Evolutionary conservation across 2,888 invertebrate species (phyloP).

Genomic region (Caenorhabditis sp.): DNA sequence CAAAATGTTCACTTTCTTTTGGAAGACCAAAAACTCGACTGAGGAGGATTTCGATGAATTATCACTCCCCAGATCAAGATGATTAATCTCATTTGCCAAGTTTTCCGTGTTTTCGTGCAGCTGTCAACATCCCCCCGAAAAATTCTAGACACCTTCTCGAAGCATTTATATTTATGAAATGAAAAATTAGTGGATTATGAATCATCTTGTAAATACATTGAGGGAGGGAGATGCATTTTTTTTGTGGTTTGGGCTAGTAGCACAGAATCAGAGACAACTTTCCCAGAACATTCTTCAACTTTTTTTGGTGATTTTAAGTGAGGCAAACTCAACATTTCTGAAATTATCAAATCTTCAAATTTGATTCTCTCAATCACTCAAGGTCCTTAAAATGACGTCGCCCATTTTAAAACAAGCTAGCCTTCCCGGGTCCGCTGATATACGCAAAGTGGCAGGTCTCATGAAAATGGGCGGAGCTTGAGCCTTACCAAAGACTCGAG

Average conservation of each 20-base stretch:
- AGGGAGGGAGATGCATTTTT: neutral
- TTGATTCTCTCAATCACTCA: too few species aligned
- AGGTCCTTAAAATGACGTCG: too few species aligned
- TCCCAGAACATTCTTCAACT: neutral
- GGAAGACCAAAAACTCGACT: too few species aligned
- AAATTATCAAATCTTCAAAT: too few species aligned
- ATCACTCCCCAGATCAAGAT: neutral
- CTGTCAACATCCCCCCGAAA: neutral
- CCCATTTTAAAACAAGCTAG: too few species aligned
- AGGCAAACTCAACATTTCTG: too few species aligned
- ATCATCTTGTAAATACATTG: slow-evolving; percentile 9
- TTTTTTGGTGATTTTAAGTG: neutral
- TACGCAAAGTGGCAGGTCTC: too few species aligned
- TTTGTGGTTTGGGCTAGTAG: neutral
- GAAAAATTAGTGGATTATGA: neutral
- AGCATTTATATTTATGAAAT: neutral
- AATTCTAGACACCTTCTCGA: neutral
- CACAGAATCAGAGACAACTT: neutral
- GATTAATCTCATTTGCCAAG: slow-evolving; percentile 1
- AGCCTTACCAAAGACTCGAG: too few species aligned
- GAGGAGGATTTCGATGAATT: too few species aligned
- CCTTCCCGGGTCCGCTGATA: too few species aligned
- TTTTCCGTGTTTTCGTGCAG: neutral
- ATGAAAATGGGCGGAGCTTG: too few species aligned
- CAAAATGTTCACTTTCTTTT: too few species aligned